Base-by-base conservation (phyloP, 2,797 vertebrate species). In the Nothura maculosa region DNA sequence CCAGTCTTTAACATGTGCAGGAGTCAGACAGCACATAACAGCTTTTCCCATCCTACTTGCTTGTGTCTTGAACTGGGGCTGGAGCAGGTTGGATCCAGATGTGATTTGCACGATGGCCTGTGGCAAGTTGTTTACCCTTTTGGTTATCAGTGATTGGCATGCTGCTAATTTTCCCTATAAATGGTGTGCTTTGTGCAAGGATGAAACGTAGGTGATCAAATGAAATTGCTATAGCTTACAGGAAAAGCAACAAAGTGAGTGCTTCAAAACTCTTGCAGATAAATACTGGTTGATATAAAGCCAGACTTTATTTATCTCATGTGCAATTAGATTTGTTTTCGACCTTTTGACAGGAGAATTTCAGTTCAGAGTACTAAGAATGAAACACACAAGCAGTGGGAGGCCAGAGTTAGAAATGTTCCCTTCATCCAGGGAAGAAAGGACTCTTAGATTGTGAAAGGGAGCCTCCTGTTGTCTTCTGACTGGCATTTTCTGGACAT, bases 391-490 rank as follows among this genome's bases (percentile, higher is more conserved):
- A 80, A 85, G 87, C 90, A 89, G 92, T 92, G 36, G 89, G 91
- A 94, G 76, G 57, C 82, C 68, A 16, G 54, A 81, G 86, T 57
- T 77, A 94, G 92, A 76, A 92, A 74, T 3, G 6, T 10, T 94
- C 54, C 87, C 85, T 87, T 79, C 88, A 76, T 85, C 84, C 81
- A 87, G 55, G 40, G 72, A 93, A 95, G 82, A 95, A 93, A 94
- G 30, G 14, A 25, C 77, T 95, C 91, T 95, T 94, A 88, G 32
- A 43, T 2, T 95, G 89, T 95, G 87, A 96, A 91, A 94, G 94
- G 92, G 91, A 96, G 93, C 90, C 93, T 96, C 93, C 93, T 95
- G 90, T 94, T 96, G 94, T 97, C 93, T 96, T 85, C 92, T 58
- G 64, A 19, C 83, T 32, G 80, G 68, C 81, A 92, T 88, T 93